Evolutionary conservation across 2,797 vertebrate genomes (phyloP), one percentile per base, ranked within the genome.

Genomic region (Chloroceryle amazona): DNA sequence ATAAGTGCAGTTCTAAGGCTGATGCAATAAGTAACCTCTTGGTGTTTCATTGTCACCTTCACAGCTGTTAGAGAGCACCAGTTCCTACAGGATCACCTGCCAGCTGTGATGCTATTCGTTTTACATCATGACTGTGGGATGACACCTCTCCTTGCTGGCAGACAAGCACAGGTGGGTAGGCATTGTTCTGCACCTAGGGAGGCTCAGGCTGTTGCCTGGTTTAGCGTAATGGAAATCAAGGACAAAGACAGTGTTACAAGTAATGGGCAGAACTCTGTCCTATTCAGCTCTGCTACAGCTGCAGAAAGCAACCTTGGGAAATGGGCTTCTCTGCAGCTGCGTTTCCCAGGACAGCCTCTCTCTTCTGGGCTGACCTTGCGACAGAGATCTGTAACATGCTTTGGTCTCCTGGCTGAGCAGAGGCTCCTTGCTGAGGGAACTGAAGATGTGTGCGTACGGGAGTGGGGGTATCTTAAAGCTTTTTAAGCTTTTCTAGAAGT

Each of bases 61-160:
- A 0, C 93, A 95, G 94, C 93, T 91, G 54, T 84, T 86, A 81
- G 86, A 93, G 93, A 67, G 62, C 89, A 47, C 65, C 61, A 46
- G 49, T 33, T 86, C 92, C 94, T 90, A 39, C 72, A 70, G 91
- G 94, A 83, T 81, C 81, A 73, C 73, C 72, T 90, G 76, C 87
- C 94, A 91, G 91, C 93, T 91, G 87, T 73, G 81, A 63, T 91
- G 87, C 91, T 86, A 7, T 67, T 37, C 73, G 55, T 89, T 93
- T 90, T 70, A 82, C 89, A 73, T 89, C 89, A 74, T 0, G 5
- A 35, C 31, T 52, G 31, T 70, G 82, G 79, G 70, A 67, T 93
- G 88, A 76, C 85, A 80, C 73, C 63, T 94, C 76, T 96, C 73
- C 85, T 81, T 83, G 93, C 94, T 95, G 91, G 94, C 93, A 95